These are phyloP conservation scores for Sicus ferrugineus DNA, from an alignment of 2,888 invertebrate genomes.

Conservation along the genomic window DNA sequence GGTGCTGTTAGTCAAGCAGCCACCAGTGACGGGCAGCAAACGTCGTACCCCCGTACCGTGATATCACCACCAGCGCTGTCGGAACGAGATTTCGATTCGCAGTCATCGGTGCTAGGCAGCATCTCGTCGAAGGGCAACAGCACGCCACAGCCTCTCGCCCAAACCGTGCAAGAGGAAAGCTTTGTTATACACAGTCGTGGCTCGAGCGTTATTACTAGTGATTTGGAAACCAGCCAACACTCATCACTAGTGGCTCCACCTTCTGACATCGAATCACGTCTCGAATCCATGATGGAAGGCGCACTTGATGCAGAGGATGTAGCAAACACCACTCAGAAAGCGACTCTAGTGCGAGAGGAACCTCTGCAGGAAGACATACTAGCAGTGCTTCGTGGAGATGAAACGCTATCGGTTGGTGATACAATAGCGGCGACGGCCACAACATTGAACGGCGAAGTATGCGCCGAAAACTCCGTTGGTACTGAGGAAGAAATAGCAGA, in stretches of 20 bases:
- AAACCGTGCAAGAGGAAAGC: conserved; percentile 59
- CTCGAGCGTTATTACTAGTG: conserved; percentile 64
- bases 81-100: conserved; percentile 63
- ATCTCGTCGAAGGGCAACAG: conserved; percentile 63
- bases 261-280: conserved; percentile 61
- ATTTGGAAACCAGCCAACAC: conserved; percentile 64
- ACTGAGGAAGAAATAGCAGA: not conserved
- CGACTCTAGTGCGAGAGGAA: conserved; percentile 40
- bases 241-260: conserved; percentile 63
- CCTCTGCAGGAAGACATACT: conserved; percentile 60
- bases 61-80: conserved; percentile 66
- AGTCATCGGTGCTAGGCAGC: conserved; percentile 64
- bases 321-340: conserved; percentile 34
- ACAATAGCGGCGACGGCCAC: conserved; percentile 2
- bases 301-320: conserved; percentile 50
- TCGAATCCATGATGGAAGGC: conserved; percentile 62
- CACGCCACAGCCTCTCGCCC: conserved; percentile 57
- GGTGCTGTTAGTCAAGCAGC: conserved; percentile 36
- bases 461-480: conserved; percentile 22
- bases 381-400: conserved; percentile 57
- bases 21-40: conserved; percentile 32
- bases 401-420: conserved; percentile 31
- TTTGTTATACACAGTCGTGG: conserved; percentile 64
- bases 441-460: conserved; percentile 36
- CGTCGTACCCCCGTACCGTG: conserved; percentile 45